phyloP scores from a whole-genome alignment of 2,888 invertebrate genomes.

The Rhagonycha fulva region DNA sequence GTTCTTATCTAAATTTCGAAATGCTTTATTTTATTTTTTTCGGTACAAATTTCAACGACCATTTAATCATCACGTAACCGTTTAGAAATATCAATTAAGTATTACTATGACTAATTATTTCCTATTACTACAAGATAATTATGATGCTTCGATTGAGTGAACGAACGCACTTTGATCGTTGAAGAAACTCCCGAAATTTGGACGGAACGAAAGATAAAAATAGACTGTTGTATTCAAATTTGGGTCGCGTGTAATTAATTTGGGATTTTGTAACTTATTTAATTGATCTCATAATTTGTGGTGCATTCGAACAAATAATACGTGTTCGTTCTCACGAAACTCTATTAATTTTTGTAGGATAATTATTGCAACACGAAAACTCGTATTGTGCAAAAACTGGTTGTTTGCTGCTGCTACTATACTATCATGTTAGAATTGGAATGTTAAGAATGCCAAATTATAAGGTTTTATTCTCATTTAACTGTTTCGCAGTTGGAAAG shows the following conservation, averaged over 20 bases:
- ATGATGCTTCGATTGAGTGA: background rate
- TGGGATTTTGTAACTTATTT: background rate
- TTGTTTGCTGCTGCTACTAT: background rate
- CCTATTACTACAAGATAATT: background rate
- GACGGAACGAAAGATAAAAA: background rate
- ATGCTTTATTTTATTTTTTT: background rate
- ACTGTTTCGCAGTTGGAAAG: background rate
- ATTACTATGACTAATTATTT: background rate
- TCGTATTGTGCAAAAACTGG: background rate
- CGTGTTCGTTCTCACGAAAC: background rate
- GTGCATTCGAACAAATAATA: background rate
- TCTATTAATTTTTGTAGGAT: background rate
- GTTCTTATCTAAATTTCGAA: background rate
- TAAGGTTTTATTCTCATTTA: background rate
- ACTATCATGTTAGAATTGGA: background rate
- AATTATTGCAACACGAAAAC: background rate
- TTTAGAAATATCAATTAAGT: background rate
- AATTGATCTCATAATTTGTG: background rate
- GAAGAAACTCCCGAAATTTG: background rate
- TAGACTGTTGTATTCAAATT: background rate
- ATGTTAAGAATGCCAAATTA: slow-evolving; percentile 2
- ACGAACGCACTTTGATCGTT: background rate
- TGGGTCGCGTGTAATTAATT: background rate
- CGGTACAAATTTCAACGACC: background rate
- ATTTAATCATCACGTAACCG: background rate